These are phyloP conservation scores for Anadara kagoshimensis DNA, from an alignment of 1,140 invertebrate species.

Conservation along the genomic window DNA sequence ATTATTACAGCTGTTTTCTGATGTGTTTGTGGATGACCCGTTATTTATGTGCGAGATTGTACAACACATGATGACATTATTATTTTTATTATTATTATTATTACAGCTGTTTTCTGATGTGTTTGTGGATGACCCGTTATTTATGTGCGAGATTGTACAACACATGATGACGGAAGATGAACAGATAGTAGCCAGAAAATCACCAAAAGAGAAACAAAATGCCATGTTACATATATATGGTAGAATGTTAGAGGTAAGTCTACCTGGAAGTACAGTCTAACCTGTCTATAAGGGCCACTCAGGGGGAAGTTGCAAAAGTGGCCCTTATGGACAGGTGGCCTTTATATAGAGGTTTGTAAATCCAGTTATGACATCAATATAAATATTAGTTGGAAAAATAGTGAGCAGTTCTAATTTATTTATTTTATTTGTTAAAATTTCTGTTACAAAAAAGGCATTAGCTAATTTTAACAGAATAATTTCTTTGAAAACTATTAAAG, in stretches of 20 bases:
- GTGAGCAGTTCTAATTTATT: too few species aligned
- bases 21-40: constrained; percentile 69
- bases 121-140: constrained; percentile 69
- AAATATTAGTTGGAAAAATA: too few species aligned
- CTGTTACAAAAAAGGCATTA: too few species aligned
- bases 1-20: constrained; percentile 66
- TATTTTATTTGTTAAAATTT: too few species aligned
- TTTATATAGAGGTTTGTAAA: too few species aligned
- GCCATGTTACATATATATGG: constrained; percentile 54
- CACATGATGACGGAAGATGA: constrained; percentile 38
- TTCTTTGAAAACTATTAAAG: too few species aligned
- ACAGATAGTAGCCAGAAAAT: constrained; percentile 47
- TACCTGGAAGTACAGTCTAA: background rate
- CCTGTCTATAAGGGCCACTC: too few species aligned
- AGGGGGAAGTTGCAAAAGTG: too few species aligned
- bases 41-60: constrained; percentile 68
- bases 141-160: constrained; percentile 67
- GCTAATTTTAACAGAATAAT: too few species aligned
- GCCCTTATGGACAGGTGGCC: too few species aligned
- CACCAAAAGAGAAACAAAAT: constrained; percentile 63
- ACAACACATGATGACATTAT: background rate
- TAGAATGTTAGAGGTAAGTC: constrained; percentile 63
- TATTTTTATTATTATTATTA: too few species aligned
- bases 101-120: constrained; percentile 68
- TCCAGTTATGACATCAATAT: too few species aligned